These are phyloP conservation scores for Ptilorrhoa leucosticta DNA, from an alignment of 2,113 vertebrate species.

Conservation along the genomic window DNA sequence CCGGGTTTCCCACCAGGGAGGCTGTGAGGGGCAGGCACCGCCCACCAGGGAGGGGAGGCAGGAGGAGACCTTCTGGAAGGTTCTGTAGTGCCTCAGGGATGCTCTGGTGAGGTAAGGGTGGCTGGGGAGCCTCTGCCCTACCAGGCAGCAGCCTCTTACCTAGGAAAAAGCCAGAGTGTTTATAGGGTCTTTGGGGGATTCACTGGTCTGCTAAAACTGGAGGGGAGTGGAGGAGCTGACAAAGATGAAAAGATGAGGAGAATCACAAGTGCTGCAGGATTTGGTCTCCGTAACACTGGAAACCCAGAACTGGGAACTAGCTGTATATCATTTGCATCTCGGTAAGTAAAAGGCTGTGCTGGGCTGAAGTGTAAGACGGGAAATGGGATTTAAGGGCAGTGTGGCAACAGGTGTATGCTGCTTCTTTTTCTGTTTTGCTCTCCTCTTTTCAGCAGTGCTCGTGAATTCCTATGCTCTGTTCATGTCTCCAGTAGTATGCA, in stretches of 20 bases:
- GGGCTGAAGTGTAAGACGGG: neutral
- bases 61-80: neutral
- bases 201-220: neutral
- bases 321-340: neutral
- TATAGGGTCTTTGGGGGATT: neutral
- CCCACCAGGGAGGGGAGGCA: too few relatives aligned
- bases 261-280: neutral
- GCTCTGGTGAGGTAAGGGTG: neutral
- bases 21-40: rapidly evolving
- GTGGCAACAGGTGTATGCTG: neutral
- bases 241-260: neutral
- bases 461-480: neutral
- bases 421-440: neutral
- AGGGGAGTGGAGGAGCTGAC: neutral
- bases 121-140: neutral
- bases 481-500: neutral
- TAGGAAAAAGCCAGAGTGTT: neutral
- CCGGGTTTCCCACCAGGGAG: rapidly evolving
- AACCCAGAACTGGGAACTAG: neutral
- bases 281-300: neutral
- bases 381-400: neutral
- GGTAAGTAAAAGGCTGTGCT: neutral
- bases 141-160: neutral
- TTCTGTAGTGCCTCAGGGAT: neutral
- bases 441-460: neutral